Evolutionary conservation across 2,888 invertebrate species (phyloP), one percentile per base, ranked within the genome.

Genomic region (Sialis fuliginosa): DNA sequence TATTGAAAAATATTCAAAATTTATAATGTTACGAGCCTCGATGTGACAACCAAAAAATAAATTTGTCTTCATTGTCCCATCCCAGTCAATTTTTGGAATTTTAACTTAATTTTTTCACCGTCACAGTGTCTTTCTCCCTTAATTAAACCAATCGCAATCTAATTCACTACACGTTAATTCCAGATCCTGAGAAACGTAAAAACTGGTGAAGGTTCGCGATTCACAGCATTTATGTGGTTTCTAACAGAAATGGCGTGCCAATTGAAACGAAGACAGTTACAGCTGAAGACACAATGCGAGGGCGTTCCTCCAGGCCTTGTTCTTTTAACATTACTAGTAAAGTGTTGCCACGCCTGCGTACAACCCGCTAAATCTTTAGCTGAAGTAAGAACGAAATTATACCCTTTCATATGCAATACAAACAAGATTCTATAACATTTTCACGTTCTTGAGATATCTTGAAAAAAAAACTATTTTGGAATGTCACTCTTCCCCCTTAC

Each of bases 211-310:
- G 74, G 79, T 45, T 77, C 78, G 37, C 74, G 76, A 50, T 79
- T 75, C 60, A 84, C 81, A 59, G 85, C 88, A 54, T 90, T 88
- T 69, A 87, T 90, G 73, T 83, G 83, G 64, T 88, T 89, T 70
- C 72, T 90, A 53, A 84, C 87, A 57, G 89, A 90, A 73, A 86
- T 90, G 80, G 88, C 87, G 66, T 83, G 86, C 62, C 86, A 87
- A 72, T 66, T 89, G 58, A 86, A 89, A 62, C 72, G 82, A 39
- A 72, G 77, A 52, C 68, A 69, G 52, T 65, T 74, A 53, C 73
- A 75, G 53, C 58, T 72, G 49, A 69, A 67, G 54, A 71, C 68
- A 46, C 67, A 73, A 55, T 64, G 70, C 53, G 68, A 71, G 51
- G 74, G 75, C 42, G 72, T 75, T 45, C 75, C 77, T 13, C 81